Conservation (phyloP, 2,113 vertebrate species). For the Probosciger aterrimus region DNA sequence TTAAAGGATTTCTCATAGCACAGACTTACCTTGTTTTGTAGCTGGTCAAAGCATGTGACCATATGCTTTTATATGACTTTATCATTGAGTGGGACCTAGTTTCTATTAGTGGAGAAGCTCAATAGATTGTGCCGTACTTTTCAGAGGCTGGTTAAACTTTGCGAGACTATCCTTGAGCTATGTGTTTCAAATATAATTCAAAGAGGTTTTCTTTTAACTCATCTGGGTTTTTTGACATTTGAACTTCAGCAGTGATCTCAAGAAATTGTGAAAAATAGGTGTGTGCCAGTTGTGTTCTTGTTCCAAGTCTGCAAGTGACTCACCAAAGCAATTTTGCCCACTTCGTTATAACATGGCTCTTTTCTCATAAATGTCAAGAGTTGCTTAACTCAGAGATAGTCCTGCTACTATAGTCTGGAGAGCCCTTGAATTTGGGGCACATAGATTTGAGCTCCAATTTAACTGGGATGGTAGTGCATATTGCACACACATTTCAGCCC, state of each 20-base stretch:
- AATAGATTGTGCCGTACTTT: background rate
- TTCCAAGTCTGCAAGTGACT: background rate
- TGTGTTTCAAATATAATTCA: background rate
- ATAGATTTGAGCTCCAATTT: background rate
- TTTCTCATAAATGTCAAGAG: background rate
- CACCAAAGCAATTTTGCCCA: background rate
- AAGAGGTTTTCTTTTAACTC: background rate
- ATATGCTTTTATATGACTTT: background rate
- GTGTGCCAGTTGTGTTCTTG: background rate
- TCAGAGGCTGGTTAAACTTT: background rate
- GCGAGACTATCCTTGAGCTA: background rate
- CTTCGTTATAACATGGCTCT: background rate
- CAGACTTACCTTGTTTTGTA: background rate
- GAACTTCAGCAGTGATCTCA: background rate
- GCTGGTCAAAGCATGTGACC: rapidly evolving
- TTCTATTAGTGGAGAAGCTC: background rate
- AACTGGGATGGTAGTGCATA: background rate
- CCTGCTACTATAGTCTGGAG: background rate
- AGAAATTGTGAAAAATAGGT: background rate
- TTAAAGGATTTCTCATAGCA: background rate
- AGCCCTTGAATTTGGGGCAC: background rate
- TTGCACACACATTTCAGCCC: background rate
- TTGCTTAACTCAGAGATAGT: background rate
- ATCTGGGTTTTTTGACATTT: background rate
- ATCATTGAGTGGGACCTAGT: background rate